Percentiles rank a stretch among this genome's conserved stretches.
These are phyloP conservation scores for Clarias batrachus DNA, from an alignment of 2,113 vertebrate genomes.

Conservation along the genomic window DNA sequence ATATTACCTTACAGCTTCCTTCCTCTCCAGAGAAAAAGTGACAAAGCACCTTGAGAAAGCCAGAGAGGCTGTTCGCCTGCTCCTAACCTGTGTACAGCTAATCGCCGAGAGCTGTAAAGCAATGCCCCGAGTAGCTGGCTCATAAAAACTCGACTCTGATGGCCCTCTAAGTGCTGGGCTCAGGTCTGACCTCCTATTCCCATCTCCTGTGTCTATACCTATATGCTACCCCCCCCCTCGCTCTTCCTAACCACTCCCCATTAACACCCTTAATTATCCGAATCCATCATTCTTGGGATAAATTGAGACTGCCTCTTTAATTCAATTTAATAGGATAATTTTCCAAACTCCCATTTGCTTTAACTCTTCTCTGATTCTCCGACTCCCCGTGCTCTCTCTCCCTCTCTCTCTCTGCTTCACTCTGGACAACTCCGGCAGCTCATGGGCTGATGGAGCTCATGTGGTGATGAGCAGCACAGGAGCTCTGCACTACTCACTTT, in stretches of 20 bases:
- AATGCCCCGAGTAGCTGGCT: conserved; percentile 39
- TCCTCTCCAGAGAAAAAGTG: conserved; percentile 34
- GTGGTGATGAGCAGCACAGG: conserved; percentile 63
- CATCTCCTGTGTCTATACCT: conserved; percentile 55
- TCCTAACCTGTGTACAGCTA: conserved; percentile 16
- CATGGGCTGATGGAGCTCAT: conserved; percentile 47
- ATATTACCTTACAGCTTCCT: conserved; percentile 57
- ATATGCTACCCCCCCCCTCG: conserved; percentile 62
- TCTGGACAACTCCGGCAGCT: conserved; percentile 51
- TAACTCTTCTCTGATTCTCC: conserved; percentile 26
- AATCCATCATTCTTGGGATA: conserved; percentile 80
- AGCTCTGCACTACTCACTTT: conserved; percentile 69
- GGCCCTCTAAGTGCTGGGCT: conserved; percentile 23
- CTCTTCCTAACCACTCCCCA: conserved; percentile 74
- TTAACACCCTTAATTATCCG: conserved; percentile 79
- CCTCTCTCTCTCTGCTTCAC: conserved; percentile 53
- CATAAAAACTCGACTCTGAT: conserved; percentile 34
- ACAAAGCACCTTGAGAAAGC: conserved; percentile 29
- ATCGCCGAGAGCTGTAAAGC: conserved; percentile 46
- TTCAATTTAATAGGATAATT: conserved; percentile 81
- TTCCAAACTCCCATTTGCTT: conserved; percentile 73
- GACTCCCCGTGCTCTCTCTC: conserved; percentile 61
- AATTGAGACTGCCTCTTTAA: conserved; percentile 83
- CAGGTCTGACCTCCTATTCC: conserved; percentile 36
- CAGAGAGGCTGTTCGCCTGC: background rate